These are phyloP conservation scores for Python bivittatus DNA, from an alignment of 2,113 vertebrate genomes.

Conservation along the genomic window DNA sequence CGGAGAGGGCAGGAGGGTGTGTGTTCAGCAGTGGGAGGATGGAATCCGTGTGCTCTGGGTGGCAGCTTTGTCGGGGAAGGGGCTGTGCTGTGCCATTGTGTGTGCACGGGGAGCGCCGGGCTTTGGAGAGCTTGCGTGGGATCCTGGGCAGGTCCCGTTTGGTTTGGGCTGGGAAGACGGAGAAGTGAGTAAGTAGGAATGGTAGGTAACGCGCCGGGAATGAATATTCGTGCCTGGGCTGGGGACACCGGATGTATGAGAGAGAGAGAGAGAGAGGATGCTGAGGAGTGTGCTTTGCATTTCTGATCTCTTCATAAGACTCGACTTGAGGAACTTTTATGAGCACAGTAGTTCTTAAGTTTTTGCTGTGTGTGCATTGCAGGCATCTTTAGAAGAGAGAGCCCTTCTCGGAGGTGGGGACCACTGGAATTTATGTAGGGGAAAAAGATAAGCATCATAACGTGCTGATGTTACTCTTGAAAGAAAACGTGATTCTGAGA, in stretches of 20 bases:
- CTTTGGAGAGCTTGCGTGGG: not conserved
- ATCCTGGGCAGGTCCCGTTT: conserved; percentile 2
- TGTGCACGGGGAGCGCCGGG: not conserved
- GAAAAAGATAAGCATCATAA: not conserved
- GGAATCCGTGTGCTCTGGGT: not conserved
- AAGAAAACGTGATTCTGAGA: not conserved
- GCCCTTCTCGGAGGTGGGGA: too few relatives aligned
- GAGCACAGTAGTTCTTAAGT: not conserved
- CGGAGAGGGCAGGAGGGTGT: not conserved
- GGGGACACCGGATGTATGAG: not conserved
- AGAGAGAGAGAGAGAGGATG: not conserved
- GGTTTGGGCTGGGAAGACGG: not conserved
- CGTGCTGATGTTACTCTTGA: not conserved
- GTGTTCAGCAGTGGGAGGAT: not conserved
- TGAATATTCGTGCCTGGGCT: not conserved
- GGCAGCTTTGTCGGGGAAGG: not conserved
- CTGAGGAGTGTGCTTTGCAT: not conserved
- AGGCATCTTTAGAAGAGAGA: not conserved
- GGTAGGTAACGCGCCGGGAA: not conserved
- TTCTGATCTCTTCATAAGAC: not conserved
- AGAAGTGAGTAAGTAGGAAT: not conserved
- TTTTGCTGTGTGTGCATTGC: not conserved
- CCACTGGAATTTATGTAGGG: not conserved
- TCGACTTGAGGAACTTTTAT: not conserved
- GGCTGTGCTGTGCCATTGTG: not conserved